Base-by-base conservation (phyloP, 2,888 invertebrate species). In the Lathronympha strigana region DNA sequence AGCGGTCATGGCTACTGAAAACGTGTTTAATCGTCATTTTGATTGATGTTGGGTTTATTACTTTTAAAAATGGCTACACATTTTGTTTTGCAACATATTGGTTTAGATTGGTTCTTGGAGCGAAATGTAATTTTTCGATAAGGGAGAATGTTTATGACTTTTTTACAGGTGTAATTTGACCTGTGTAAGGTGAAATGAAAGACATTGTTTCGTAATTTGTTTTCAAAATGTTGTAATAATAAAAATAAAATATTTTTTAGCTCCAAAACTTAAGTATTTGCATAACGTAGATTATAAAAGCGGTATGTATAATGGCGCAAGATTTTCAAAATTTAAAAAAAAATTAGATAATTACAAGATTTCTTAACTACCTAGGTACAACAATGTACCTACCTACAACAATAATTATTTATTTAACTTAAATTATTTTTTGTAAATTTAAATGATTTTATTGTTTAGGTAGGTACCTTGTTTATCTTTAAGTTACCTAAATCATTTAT, bases 1-100 rank as follows among this genome's bases (percentile, higher is more conserved):
- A 73, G 67, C 69, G 73, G 75, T 76, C 80, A 77, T 67, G 68
- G 69, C 76, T 71, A 74, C 71, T 70, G 67, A 63, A 66, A 64
- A 64, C 58, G 58, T 70, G 71, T 68, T 69, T 70, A 60, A 61
- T 69, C 69, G 76, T 69, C 67, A 57, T 66, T 69, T 71, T 71
- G 67, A 66, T 69, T 69, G 55, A 40, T 50, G 54, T 38, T 19
- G 60, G 53, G 71, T 73, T 71, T 71, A 64, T 64, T 51, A 51
- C 57, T 50, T 57, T 61, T 51, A 58, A 60, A 64, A 58, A 50
- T 57, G 64, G 51, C 36, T 28, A 28, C 64, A 23, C 51, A 64
- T 53, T 63, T 63, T 64, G 45, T 64, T 60, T 64, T 58, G 58
- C 45, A 57, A 57, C 57, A 55, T 23, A 45, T 31, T 57, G 57